phyloP scores from a whole-genome alignment of 37 sponge, comb jelly and placozoan species.

The Crambe crambe region DNA sequence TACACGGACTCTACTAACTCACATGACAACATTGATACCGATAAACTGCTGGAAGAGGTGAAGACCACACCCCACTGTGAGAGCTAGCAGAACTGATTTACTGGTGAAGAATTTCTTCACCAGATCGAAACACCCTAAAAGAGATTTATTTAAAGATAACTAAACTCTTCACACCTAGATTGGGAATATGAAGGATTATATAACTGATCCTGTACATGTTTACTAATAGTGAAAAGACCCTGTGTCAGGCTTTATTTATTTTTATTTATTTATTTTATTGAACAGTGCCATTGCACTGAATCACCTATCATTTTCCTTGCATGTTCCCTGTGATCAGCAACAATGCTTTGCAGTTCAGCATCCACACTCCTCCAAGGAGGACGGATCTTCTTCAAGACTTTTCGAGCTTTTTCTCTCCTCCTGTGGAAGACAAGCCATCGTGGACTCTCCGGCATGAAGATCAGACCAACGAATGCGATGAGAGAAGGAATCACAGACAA shows the following conservation, averaged over 20 bases:
- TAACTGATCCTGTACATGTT: too few species aligned
- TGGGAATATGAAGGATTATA: neutral
- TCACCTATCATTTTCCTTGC: constrained; percentile 16
- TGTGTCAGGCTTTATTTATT: neutral
- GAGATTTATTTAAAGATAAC: too few species aligned
- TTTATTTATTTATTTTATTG: neutral
- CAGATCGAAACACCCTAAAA: constrained; percentile 21
- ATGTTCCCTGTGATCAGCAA: constrained; percentile 46
- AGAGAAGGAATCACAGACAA: constrained; percentile 80
- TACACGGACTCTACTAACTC: constrained; percentile 18
- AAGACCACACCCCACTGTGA: constrained; percentile 88
- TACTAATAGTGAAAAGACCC: too few species aligned
- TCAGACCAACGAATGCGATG: constrained; percentile 81
- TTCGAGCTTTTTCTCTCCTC: constrained; percentile 50
- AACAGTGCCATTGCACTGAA: neutral
- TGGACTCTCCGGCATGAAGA: constrained; percentile 92
- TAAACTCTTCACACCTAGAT: too few species aligned
- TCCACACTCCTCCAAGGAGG: constrained; percentile 28
- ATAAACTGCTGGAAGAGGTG: constrained; percentile 91
- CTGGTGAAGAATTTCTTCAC: constrained; percentile 40
- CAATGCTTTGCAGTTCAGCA: constrained; percentile 50
- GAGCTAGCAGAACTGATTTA: constrained; percentile 69
- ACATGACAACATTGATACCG: constrained; percentile 96
- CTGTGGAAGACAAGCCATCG: constrained; percentile 84
- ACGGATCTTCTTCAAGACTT: constrained; percentile 29